These are phyloP conservation scores for Mythimna lalbum DNA, from an alignment of 2,888 invertebrate species.

Conservation along the genomic window DNA sequence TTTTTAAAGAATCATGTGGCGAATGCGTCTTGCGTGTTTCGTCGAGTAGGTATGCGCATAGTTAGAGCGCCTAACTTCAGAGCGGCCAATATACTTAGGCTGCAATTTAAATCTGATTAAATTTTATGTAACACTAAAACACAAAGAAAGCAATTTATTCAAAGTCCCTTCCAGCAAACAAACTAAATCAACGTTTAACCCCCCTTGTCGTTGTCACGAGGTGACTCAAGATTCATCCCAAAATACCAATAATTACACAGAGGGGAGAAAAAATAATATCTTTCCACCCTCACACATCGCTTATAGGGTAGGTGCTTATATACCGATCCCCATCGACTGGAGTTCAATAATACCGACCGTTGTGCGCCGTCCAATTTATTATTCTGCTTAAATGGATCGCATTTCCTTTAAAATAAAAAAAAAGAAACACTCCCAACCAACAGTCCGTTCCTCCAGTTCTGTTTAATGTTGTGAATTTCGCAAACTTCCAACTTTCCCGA, in stretches of 20 bases:
- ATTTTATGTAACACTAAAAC: not conserved
- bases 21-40: too few relatives aligned
- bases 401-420: slow-evolving; percentile 44
- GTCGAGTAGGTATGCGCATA: too few relatives aligned
- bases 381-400: slow-evolving; percentile 46
- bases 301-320: slow-evolving; percentile 48
- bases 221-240: slow-evolving; percentile 78
- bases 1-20: too few relatives aligned
- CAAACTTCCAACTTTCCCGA: slow-evolving; percentile 45
- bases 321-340: slow-evolving; percentile 47
- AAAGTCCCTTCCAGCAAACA: slow-evolving; percentile 36
- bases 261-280: slow-evolving; percentile 76
- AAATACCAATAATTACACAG: slow-evolving; percentile 83
- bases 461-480: slow-evolving; percentile 55
- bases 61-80: too few relatives aligned
- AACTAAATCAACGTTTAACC: slow-evolving; percentile 36
- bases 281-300: slow-evolving; percentile 73
- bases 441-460: slow-evolving; percentile 37
- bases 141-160: not conserved
- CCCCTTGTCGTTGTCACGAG: slow-evolving; percentile 41
- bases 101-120: too few relatives aligned
- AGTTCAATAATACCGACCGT: slow-evolving; percentile 48
- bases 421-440: slow-evolving; percentile 22
- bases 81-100: too few relatives aligned
- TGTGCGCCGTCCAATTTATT: slow-evolving; percentile 50